Conservation (phyloP, 2,797 vertebrate genomes). For the Sebastes cheni region DNA sequence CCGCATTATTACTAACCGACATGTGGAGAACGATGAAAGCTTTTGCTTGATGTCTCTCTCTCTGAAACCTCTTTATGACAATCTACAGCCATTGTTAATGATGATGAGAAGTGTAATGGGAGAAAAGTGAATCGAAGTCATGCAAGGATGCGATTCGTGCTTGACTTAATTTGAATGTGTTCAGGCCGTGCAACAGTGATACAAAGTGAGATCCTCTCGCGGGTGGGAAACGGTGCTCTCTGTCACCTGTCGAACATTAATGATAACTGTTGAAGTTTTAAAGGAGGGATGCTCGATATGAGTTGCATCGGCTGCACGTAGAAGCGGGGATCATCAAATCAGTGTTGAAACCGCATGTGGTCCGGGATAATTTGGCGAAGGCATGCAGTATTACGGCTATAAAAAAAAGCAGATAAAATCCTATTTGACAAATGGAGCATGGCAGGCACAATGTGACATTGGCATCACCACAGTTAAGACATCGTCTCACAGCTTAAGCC, state of each 20-base stretch:
- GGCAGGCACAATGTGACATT: constrained; percentile 81
- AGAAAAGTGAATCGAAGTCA: constrained; percentile 39
- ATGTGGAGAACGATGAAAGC: constrained; percentile 42
- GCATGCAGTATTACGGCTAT: constrained; percentile 42
- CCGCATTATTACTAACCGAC: constrained; percentile 42
- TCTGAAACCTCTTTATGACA: constrained; percentile 51
- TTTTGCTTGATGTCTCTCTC: constrained; percentile 33
- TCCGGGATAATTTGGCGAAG: constrained; percentile 50
- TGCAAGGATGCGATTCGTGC: constrained; percentile 17
- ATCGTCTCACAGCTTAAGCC: constrained; percentile 79
- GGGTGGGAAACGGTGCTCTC: neutral
- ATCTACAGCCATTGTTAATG: constrained; percentile 53
- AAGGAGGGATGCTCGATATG: constrained; percentile 1
- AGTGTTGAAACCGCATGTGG: constrained; percentile 7
- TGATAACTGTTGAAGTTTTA: constrained; percentile 9
- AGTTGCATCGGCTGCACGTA: constrained; percentile 3
- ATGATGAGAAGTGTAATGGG: constrained; percentile 41
- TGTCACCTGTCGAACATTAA: constrained; percentile 14
- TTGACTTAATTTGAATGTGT: constrained; percentile 45
- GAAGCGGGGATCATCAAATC: constrained; percentile 43
- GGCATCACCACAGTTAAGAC: constrained; percentile 78
- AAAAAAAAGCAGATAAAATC: constrained; percentile 71
- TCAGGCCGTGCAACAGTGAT: constrained; percentile 14
- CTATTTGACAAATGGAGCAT: constrained; percentile 75
- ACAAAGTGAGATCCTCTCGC: constrained; percentile 21